Base-by-base conservation (phyloP, 2,888 invertebrate genomes). In the Idaea dimidiata region DNA sequence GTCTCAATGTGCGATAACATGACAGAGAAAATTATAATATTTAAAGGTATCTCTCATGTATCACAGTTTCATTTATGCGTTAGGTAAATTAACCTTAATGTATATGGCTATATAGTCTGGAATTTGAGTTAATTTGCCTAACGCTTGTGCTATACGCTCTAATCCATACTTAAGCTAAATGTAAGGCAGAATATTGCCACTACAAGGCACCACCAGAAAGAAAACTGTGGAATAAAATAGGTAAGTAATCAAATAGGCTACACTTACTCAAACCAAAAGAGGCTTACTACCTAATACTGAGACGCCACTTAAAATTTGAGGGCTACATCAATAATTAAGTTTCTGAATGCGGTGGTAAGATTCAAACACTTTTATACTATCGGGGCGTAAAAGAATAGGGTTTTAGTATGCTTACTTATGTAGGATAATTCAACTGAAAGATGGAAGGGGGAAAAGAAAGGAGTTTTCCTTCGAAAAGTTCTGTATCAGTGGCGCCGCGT, bases 1-100 rank as follows among this genome's bases (percentile, higher is more conserved):
- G 58, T 58, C 24, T 24, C n/a, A 18, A 18, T n/a, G 7, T 24
- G 17, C 31, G 58, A 18, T 31, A n/a, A 24, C 18, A 58, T 31
- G 17, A 58, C n/a, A 58, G n/a, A 58, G n/a, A 58, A 31, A 18
- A 58, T 17, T 31, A 24, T 58, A 24, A 31, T 58, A n/a, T n/a
- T n/a, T 58, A 18, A n/a, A n/a, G 58, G 8, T 58, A 31, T 31
- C 31, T 58, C n/a, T 58, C 31, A 58, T 24, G 18, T 24, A 18
- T 17, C n/a, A 31, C 24, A 31, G 31, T 18, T 58, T 58, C 14
- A 17, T 56, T 18, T 56, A 10, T 17, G 8, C 17, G 17, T 56
- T 56, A 17, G 43, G 43, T 43, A 43, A 43, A 7, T 43, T 43
- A 43, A 8, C 10, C 10, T 43, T 3, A 8, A 43, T 43, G 10